A percentile compares a stretch with the other conserved stretches of the same genome.
Evolutionary conservation across 2,797 vertebrate genomes (phyloP).

Genomic region (Enteromius afrohamiltoni): DNA sequence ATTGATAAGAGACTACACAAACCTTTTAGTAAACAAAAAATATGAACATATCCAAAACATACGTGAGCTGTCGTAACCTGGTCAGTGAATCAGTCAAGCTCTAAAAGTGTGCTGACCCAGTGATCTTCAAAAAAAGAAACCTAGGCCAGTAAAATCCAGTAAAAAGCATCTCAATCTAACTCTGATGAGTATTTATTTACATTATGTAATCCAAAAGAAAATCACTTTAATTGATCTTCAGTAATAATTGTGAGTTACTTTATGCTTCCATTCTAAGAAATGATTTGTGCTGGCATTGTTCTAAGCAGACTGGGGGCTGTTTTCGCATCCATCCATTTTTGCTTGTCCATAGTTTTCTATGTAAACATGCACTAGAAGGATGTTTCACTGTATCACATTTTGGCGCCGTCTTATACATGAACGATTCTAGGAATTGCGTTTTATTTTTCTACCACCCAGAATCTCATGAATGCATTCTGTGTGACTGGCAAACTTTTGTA

Average conservation of each 20-base stretch:
- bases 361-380: not conserved
- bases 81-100: not conserved
- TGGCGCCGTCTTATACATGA: not conserved
- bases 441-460: not conserved
- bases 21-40: not conserved
- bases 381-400: not conserved
- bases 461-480: not conserved
- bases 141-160: not conserved
- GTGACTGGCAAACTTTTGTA: not conserved
- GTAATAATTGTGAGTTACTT: not conserved
- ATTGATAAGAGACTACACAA: not conserved
- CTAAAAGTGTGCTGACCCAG: not conserved
- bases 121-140: not conserved
- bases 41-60: not conserved
- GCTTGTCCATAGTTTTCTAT: not conserved
- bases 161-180: not conserved
- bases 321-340: not conserved
- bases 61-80: not conserved
- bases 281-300: not conserved
- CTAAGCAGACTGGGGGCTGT: not conserved
- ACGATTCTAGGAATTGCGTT: not conserved
- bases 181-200: not conserved
- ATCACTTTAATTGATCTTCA: not conserved
- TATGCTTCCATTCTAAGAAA: not conserved
- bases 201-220: constrained; percentile 2